These are phyloP conservation scores for Zosterops borbonicus DNA, from an alignment of 2,113 vertebrate species.

Conservation along the genomic window DNA sequence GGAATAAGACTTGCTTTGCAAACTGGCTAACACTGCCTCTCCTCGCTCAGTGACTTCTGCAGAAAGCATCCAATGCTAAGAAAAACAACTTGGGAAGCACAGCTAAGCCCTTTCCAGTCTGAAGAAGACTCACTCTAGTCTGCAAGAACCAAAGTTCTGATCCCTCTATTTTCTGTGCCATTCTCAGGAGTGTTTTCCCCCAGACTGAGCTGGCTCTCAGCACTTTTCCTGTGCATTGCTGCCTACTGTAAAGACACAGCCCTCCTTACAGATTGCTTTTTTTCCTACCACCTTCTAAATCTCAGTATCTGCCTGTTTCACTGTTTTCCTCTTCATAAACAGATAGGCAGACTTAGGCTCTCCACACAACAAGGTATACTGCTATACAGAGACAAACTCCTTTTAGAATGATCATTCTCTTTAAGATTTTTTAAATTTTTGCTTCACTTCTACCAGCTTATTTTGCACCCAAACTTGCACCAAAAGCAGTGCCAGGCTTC, in stretches of 20 bases:
- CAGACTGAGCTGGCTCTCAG: neutral
- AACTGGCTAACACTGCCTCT: neutral
- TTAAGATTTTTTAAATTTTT: neutral
- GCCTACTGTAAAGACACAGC: neutral
- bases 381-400: neutral
- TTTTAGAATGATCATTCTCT: neutral
- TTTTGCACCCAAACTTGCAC: neutral
- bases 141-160: neutral
- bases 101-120: neutral
- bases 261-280: neutral
- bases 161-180: neutral
- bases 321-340: neutral
- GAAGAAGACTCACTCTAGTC: neutral
- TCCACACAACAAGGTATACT: neutral
- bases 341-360: neutral
- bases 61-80: slow-evolving; percentile 15
- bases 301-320: neutral
- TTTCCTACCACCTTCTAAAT: neutral
- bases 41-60: neutral
- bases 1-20: slow-evolving; percentile 48
- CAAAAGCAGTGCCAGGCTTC: neutral
- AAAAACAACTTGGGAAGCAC: slow-evolving; percentile 16
- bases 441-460: neutral
- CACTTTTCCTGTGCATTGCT: neutral
- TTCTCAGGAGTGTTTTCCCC: neutral